phyloP scores from a whole-genome alignment of 2,797 vertebrate species.

The Hylomyscus alleni region DNA sequence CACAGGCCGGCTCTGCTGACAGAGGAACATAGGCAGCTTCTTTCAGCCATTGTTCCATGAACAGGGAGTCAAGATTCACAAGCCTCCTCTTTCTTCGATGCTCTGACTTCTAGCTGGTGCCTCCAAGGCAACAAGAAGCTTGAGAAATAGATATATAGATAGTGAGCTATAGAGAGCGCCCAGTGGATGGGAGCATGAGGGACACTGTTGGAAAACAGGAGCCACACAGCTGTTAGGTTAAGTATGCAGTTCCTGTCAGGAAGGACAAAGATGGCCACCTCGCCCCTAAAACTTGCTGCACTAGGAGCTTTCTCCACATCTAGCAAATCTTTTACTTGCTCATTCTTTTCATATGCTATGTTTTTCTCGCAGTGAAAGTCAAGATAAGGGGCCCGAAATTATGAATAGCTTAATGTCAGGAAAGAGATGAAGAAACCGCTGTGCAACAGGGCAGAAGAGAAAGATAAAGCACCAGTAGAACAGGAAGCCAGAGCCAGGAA shows the following conservation, averaged over 20 bases:
- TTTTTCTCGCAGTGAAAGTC: background rate
- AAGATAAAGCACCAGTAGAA: background rate
- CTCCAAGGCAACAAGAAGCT: background rate
- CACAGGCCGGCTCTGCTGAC: too few species aligned
- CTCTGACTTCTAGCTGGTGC: background rate
- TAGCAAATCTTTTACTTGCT: background rate
- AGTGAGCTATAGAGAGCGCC: background rate
- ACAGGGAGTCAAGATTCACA: too few species aligned
- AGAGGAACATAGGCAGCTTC: background rate
- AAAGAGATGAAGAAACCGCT: background rate
- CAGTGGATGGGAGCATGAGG: background rate
- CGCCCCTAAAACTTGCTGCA: background rate
- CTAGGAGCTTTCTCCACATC: background rate
- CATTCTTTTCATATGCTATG: background rate
- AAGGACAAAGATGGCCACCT: background rate
- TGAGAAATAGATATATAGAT: rapidly evolving
- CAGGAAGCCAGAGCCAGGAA: background rate
- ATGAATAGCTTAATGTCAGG: background rate
- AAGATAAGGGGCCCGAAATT: background rate
- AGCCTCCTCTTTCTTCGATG: background rate
- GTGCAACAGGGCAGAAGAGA: background rate
- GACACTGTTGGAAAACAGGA: background rate
- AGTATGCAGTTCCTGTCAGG: background rate
- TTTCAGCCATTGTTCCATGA: background rate
- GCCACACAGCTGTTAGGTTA: background rate